These are phyloP conservation scores for Harpagifer antarcticus DNA, from an alignment of 2,797 vertebrate genomes.

Conservation along the genomic window DNA sequence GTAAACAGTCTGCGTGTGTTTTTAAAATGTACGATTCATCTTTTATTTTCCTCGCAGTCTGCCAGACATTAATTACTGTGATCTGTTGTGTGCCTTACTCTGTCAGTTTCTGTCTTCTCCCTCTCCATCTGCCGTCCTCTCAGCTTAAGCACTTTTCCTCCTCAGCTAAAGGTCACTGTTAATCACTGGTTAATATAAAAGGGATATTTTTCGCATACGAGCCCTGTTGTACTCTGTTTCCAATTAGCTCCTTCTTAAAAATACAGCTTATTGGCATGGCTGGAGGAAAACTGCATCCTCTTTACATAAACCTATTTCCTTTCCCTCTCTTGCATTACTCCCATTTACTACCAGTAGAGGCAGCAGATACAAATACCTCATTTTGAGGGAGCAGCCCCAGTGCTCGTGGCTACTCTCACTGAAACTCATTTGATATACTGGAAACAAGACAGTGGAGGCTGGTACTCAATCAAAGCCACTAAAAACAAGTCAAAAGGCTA, in stretches of 20 bases:
- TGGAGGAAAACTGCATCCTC: conserved; percentile 15
- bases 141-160: conserved; percentile 64
- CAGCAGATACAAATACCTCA: conserved; percentile 58
- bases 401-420: conserved; percentile 57
- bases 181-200: conserved; percentile 79
- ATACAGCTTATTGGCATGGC: conserved; percentile 41
- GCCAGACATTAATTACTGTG: conserved; percentile 79
- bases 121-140: conserved; percentile 23
- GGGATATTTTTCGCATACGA: conserved; percentile 73
- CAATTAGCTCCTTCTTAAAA: conserved; percentile 68
- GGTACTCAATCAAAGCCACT: conserved; percentile 66
- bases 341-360: conserved; percentile 57
- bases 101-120: conserved; percentile 13
- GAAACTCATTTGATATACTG: conserved; percentile 62
- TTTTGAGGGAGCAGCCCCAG: conserved; percentile 41
- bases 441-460: conserved; percentile 62
- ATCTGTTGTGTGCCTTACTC: conserved; percentile 52
- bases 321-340: conserved; percentile 36
- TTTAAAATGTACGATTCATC: conserved; percentile 68
- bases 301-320: conserved; percentile 9
- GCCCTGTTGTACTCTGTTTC: conserved; percentile 69
- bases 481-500: conserved; percentile 66
- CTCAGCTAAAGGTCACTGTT: conserved; percentile 80
- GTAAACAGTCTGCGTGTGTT: background rate
- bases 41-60: conserved; percentile 78